phyloP scores from a whole-genome alignment of 53 echinoderm and acorn worm genomes.

The Arbacia lixula region DNA sequence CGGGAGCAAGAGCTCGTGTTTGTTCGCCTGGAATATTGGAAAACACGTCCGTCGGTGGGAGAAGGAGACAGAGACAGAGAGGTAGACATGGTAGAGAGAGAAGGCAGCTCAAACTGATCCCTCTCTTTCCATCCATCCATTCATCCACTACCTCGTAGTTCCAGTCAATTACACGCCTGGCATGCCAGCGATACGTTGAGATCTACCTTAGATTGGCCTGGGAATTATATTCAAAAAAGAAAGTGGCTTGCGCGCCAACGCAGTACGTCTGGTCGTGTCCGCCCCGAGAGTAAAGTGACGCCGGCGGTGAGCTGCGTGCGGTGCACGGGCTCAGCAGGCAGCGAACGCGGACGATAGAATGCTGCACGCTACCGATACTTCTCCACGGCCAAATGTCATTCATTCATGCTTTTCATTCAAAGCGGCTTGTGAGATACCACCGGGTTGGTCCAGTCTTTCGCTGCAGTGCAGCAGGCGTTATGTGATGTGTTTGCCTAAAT shows the following conservation, averaged over 20 bases:
- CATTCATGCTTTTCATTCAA: constrained; percentile 1
- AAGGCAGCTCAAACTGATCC: too few relatives aligned
- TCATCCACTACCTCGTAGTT: neutral
- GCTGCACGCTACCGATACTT: too few relatives aligned
- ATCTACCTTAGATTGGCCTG: constrained; percentile 6
- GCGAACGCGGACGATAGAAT: neutral
- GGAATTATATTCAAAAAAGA: neutral
- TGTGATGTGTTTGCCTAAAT: too few relatives aligned
- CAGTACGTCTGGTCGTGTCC: neutral
- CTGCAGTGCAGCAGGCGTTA: too few relatives aligned
- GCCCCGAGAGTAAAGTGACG: neutral
- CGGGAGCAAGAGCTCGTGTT: neutral
- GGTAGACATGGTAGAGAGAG: neutral
- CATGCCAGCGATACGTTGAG: constrained; percentile 10
- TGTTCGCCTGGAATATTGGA: constrained; percentile 7
- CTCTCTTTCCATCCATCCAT: too few relatives aligned
- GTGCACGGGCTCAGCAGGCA: constrained; percentile 7
- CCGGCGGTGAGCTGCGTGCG: neutral
- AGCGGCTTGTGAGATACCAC: too few relatives aligned
- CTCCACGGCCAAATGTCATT: constrained; percentile 6
- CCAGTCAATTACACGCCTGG: neutral
- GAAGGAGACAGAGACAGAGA: too few relatives aligned
- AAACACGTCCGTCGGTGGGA: neutral
- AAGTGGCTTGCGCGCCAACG: constrained; percentile 28
- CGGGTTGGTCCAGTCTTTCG: too few relatives aligned